phyloP scores from a whole-genome alignment of 30 jellyfish, hydroid and myxozoan species.

The Morbakka virulenta region DNA sequence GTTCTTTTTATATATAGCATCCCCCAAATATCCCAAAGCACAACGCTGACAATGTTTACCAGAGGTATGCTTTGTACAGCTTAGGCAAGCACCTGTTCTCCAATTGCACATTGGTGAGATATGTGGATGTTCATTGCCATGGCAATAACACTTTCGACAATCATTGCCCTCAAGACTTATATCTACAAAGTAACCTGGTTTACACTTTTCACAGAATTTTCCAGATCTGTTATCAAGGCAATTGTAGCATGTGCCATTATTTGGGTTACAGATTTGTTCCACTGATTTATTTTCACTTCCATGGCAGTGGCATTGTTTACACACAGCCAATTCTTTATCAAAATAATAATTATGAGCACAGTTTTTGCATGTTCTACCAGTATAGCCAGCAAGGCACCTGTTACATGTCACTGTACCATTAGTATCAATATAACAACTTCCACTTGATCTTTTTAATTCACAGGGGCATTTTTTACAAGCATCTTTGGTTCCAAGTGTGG shows the following conservation, averaged over 20 bases:
- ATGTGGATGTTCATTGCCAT: not conserved
- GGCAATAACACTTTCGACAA: not conserved
- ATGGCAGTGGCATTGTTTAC: slow-evolving; percentile 19
- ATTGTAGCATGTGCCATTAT: not conserved
- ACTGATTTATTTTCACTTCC: not conserved
- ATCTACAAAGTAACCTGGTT: not conserved
- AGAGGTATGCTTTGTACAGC: slow-evolving; percentile 15
- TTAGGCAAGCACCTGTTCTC: slow-evolving; percentile 10
- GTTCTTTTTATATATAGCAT: slow-evolving; percentile 6
- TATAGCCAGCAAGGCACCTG: slow-evolving; percentile 24
- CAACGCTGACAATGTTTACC: slow-evolving; percentile 27
- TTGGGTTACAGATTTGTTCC: not conserved
- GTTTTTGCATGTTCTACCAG: slow-evolving; percentile 8
- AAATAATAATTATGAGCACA: slow-evolving; percentile 1
- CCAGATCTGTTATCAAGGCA: not conserved
- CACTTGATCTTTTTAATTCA: not conserved
- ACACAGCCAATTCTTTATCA: not conserved
- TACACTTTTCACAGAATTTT: not conserved
- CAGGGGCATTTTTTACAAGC: slow-evolving; percentile 43
- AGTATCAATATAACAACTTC: not conserved
- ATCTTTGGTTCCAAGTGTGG: slow-evolving; percentile 12
- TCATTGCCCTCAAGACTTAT: not conserved
- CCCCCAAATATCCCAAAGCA: slow-evolving; percentile 33
- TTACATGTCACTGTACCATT: slow-evolving; percentile 12
- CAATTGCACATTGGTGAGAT: not conserved